These are phyloP conservation scores for Corythaeola cristata DNA, from an alignment of 2,113 vertebrate genomes.

Conservation along the genomic window DNA sequence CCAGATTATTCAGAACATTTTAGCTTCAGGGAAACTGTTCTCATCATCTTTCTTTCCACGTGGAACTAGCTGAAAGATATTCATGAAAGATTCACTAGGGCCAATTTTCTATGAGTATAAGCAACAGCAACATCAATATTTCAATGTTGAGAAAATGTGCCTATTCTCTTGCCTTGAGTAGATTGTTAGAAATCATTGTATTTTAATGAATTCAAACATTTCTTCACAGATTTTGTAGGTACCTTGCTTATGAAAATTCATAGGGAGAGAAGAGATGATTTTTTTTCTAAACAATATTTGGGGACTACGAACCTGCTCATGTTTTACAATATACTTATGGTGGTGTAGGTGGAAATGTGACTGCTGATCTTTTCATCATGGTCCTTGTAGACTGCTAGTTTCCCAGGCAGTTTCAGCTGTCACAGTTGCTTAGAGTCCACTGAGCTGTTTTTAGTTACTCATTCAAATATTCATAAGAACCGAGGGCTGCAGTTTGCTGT, in stretches of 20 bases:
- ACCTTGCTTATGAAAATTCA: constrained; percentile 35
- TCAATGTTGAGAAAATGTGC: constrained; percentile 68
- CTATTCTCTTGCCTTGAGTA: constrained; percentile 44
- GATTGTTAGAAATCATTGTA: constrained; percentile 51
- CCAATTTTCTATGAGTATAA: constrained; percentile 80
- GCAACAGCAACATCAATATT: constrained; percentile 86
- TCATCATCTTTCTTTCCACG: constrained; percentile 51
- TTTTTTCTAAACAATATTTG: constrained; percentile 1
- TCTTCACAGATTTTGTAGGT: background rate
- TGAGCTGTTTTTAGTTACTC: constrained; percentile 86
- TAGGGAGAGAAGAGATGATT: background rate
- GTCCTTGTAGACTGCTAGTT: constrained; percentile 71
- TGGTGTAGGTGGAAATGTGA: background rate
- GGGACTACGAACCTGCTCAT: background rate
- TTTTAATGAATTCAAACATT: constrained; percentile 61
- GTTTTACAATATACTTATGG: background rate
- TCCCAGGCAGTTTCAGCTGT: constrained; percentile 86
- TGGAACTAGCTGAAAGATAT: constrained; percentile 72
- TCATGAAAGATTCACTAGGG: constrained; percentile 84
- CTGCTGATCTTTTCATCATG: constrained; percentile 66
- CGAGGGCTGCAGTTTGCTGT: constrained; percentile 78
- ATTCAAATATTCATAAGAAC: constrained; percentile 94
- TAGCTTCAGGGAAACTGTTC: constrained; percentile 32
- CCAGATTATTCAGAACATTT: constrained; percentile 50
- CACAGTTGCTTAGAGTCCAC: constrained; percentile 85